These are phyloP conservation scores for Pagetopsis macropterus DNA, from an alignment of 2,797 vertebrate genomes.

Conservation along the genomic window DNA sequence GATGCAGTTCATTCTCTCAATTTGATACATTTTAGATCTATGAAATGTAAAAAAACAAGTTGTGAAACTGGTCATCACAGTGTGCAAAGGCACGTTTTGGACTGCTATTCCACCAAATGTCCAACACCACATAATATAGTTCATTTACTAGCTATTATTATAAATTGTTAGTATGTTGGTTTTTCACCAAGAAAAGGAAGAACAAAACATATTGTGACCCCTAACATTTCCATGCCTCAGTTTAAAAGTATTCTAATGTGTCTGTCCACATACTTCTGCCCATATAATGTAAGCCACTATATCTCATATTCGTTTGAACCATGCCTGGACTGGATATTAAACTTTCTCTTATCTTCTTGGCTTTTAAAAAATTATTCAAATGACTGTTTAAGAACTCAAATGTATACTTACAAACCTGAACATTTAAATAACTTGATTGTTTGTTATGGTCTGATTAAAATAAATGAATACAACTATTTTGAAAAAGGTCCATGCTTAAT, in stretches of 20 bases:
- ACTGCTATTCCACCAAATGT: no score
- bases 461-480: neutral
- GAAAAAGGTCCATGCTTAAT: no score
- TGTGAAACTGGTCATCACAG: neutral
- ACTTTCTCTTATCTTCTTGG: neutral
- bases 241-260: neutral
- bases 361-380: neutral
- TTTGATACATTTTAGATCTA: neutral
- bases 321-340: neutral
- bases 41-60: neutral
- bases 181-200: neutral
- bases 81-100: neutral
- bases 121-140: neutral
- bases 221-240: neutral
- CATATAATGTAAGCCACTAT: neutral
- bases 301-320: constrained; percentile 42
- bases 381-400: neutral
- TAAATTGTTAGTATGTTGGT: neutral
- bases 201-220: neutral
- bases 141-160: neutral
- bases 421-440: neutral
- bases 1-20: neutral
- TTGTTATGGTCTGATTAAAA: neutral
- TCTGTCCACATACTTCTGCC: neutral
- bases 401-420: neutral